These are phyloP conservation scores for Erythrocercus mccallii DNA, from an alignment of 2,113 vertebrate genomes.

Conservation along the genomic window DNA sequence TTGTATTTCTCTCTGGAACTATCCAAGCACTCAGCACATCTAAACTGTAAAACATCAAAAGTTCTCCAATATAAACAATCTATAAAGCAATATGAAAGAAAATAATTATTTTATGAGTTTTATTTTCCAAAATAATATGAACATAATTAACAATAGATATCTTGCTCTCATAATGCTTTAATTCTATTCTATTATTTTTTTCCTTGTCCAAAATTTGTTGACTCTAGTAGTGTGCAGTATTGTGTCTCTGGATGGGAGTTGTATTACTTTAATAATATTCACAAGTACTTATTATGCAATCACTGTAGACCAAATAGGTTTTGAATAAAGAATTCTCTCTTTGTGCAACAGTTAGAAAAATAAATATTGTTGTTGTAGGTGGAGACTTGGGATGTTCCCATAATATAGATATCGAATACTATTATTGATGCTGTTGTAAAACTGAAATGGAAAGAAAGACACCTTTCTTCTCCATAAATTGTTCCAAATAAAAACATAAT, in stretches of 20 bases:
- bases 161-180: background rate
- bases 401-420: background rate
- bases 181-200: background rate
- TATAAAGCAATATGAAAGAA: background rate
- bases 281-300: background rate
- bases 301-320: background rate
- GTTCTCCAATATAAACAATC: background rate
- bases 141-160: background rate
- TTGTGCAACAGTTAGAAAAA: background rate
- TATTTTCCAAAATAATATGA: background rate
- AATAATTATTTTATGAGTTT: background rate
- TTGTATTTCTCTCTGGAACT: background rate
- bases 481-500: background rate
- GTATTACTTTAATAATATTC: background rate
- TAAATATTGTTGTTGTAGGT: background rate
- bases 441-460: background rate
- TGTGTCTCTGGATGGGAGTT: background rate
- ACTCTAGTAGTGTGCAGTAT: background rate
- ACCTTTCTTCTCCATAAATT: background rate
- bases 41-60: background rate
- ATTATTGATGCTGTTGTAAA: background rate
- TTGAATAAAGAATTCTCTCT: background rate
- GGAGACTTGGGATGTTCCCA: background rate
- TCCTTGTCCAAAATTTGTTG: background rate
- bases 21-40: background rate